phyloP scores from a whole-genome alignment of 2,797 vertebrate genomes.

The Pseudocheirus occidentalis region DNA sequence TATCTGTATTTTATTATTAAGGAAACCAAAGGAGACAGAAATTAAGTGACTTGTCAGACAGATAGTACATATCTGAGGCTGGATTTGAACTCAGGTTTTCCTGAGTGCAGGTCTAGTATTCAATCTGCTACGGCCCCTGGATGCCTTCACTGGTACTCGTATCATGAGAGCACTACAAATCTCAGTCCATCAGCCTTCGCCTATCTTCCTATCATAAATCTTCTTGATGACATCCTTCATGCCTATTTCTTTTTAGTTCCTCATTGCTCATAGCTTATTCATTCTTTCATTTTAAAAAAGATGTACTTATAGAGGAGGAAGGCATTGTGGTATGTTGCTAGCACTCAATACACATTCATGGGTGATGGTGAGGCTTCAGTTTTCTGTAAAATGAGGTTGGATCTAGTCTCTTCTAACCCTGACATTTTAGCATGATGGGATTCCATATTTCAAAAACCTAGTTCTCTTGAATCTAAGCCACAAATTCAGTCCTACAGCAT shows the following conservation, averaged over 20 bases:
- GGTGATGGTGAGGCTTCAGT: neutral
- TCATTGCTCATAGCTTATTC: neutral
- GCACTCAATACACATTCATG: neutral
- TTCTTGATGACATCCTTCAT: neutral
- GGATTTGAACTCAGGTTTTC: neutral
- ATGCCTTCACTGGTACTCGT: neutral
- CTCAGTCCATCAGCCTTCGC: neutral
- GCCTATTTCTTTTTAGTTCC: neutral
- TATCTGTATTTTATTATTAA: neutral
- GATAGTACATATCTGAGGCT: neutral
- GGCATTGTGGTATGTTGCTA: neutral
- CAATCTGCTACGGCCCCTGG: neutral
- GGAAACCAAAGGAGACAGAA: neutral
- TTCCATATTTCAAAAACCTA: neutral
- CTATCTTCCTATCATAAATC: neutral
- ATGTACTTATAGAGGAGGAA: neutral
- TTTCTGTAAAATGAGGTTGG: slow-evolving; percentile 10
- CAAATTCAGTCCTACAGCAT: neutral
- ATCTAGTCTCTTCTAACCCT: neutral
- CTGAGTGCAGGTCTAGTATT: neutral
- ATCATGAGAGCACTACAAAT: neutral
- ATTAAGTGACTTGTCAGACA: neutral
- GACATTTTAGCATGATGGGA: neutral
- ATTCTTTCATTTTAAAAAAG: neutral
- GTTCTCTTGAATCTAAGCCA: neutral